phyloP scores from a whole-genome alignment of 2,888 invertebrate species.

The Ceramica pisi region DNA sequence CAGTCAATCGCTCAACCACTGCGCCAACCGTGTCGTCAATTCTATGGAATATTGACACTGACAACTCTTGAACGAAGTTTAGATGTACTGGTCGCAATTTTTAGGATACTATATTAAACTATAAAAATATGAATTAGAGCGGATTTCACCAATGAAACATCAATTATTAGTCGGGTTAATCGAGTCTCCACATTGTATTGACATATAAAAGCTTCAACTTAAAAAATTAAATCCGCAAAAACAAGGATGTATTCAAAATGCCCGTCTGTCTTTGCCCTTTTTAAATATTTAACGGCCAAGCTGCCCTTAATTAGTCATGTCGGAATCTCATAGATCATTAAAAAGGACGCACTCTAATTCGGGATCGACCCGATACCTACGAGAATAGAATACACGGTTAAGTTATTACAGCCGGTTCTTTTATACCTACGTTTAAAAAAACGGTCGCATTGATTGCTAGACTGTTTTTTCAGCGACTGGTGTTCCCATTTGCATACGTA shows the following conservation, averaged over 20 bases:
- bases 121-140: too few species aligned
- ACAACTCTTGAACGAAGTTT: too few species aligned
- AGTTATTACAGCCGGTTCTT: conserved; percentile 32
- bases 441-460: background rate
- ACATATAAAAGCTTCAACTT: background rate
- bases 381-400: conserved; percentile 36
- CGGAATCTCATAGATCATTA: conserved; percentile 50
- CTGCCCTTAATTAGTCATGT: conserved; percentile 42
- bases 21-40: too few species aligned
- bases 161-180: too few species aligned
- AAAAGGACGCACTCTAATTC: conserved; percentile 55
- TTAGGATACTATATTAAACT: too few species aligned
- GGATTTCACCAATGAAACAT: too few species aligned
- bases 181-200: too few species aligned
- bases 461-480: background rate
- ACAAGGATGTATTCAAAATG: conserved; percentile 20
- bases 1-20: too few species aligned
- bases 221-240: conserved; percentile 20
- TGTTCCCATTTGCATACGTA: background rate
- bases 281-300: conserved; percentile 40
- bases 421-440: conserved; percentile 5
- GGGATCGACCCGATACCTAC: conserved; percentile 27
- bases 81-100: too few species aligned
- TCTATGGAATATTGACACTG: too few species aligned
- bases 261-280: conserved; percentile 38